These are phyloP conservation scores for Deilephila elpenor DNA, from an alignment of 2,888 invertebrate genomes.

Conservation along the genomic window DNA sequence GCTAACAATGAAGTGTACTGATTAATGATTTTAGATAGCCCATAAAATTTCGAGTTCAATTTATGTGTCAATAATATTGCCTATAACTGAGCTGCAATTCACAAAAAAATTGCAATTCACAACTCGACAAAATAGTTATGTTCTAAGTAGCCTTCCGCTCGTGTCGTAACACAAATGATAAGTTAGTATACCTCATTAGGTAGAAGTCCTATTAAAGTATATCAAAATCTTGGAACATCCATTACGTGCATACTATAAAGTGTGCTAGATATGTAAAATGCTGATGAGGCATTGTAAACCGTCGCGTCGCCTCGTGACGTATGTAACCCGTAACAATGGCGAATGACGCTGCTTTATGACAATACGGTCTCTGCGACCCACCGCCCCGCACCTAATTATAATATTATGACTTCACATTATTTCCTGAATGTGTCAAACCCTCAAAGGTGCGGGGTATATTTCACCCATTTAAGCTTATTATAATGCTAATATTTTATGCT, in stretches of 20 bases:
- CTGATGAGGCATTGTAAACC: slow-evolving; percentile 37
- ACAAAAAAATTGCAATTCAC: too few species aligned
- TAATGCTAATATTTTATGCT: slow-evolving; percentile 26
- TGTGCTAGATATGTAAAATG: slow-evolving; percentile 32
- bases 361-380: slow-evolving; percentile 46
- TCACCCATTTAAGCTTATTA: slow-evolving; percentile 53
- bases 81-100: too few species aligned
- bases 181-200: too few species aligned
- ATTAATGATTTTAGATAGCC: too few species aligned
- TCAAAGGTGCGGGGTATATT: slow-evolving; percentile 36
- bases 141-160: too few species aligned
- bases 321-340: slow-evolving; percentile 68
- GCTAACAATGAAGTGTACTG: too few species aligned
- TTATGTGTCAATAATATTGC: too few species aligned
- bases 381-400: slow-evolving; percentile 71
- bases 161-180: too few species aligned
- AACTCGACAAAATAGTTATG: too few species aligned
- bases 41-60: too few species aligned
- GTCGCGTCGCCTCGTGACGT: slow-evolving; percentile 60
- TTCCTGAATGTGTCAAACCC: slow-evolving; percentile 57
- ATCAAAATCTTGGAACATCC: not conserved
- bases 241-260: slow-evolving; percentile 23
- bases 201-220: too few species aligned
- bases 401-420: slow-evolving; percentile 81
- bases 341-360: slow-evolving; percentile 69